Evolutionary conservation across 2,113 vertebrate genomes (phyloP).

Genomic region (Percina caprodes): DNA sequence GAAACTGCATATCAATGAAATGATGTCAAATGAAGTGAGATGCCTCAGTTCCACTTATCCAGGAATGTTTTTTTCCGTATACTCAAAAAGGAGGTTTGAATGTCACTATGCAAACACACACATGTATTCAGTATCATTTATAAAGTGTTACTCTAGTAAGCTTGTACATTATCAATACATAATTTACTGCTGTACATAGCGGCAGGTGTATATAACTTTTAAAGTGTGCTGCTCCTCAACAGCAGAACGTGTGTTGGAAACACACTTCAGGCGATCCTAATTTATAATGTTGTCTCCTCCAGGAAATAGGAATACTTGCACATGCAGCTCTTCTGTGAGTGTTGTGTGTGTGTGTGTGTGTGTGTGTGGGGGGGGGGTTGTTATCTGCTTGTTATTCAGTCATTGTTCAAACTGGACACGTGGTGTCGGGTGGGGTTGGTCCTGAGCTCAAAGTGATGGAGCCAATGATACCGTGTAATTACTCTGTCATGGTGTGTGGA

Average conservation of each 20-base stretch:
- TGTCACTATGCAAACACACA: background rate
- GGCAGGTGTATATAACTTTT: constrained; percentile 23
- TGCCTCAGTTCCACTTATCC: background rate
- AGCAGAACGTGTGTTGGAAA: too few relatives aligned
- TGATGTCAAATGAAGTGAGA: background rate
- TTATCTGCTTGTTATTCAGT: constrained; percentile 6
- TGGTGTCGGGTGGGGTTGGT: constrained; percentile 16
- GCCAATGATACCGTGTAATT: background rate
- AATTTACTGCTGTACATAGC: constrained; percentile 21
- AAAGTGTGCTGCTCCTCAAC: too few relatives aligned
- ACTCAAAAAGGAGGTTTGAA: background rate
- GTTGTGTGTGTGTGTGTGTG: too few relatives aligned
- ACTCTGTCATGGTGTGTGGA: background rate
- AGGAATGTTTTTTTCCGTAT: background rate
- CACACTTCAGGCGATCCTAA: constrained; percentile 42
- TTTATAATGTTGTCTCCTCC: background rate
- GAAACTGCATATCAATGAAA: background rate
- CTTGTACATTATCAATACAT: background rate
- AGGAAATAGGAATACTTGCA: constrained; percentile 35
- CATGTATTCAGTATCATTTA: constrained; percentile 21
- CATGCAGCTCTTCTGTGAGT: background rate
- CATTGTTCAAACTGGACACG: constrained; percentile 16
- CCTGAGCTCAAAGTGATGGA: constrained; percentile 17
- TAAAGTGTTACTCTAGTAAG: constrained; percentile 11
- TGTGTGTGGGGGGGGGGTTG: background rate